Percentiles rank a stretch among this genome's conserved stretches.
These are phyloP conservation scores for Pocillopora grandis DNA, from an alignment of 92 coral and sea anemone genomes.

Conservation along the genomic window DNA sequence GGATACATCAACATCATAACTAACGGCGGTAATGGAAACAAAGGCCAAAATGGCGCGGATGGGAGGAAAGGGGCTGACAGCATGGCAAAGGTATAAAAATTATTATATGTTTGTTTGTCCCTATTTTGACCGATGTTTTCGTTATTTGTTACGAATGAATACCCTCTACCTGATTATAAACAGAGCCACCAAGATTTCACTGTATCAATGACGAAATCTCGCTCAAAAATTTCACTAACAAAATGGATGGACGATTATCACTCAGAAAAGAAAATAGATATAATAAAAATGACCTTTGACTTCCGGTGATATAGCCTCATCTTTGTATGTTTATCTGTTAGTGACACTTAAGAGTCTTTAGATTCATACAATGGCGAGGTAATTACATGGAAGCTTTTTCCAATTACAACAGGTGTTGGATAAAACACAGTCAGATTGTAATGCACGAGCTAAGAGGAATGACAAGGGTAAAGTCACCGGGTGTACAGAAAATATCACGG, in stretches of 20 bases:
- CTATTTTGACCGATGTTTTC: too few relatives aligned
- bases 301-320: background rate
- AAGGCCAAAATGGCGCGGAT: conserved; percentile 36
- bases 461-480: background rate
- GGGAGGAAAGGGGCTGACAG: conserved; percentile 26
- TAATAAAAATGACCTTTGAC: background rate
- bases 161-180: too few relatives aligned
- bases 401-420: background rate
- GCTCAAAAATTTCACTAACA: background rate
- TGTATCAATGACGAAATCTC: background rate
- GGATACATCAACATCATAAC: conserved; percentile 20
- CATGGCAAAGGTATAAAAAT: background rate
- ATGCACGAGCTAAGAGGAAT: background rate
- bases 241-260: background rate
- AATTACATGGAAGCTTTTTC: background rate
- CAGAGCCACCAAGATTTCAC: too few relatives aligned
- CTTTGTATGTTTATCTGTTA: too few relatives aligned
- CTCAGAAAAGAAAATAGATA: background rate
- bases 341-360: background rate
- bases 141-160: too few relatives aligned
- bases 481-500: background rate
- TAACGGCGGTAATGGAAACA: conserved; percentile 36
- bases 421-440: background rate
- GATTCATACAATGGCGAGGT: background rate
- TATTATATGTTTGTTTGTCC: background rate